A percentile compares a stretch with the other conserved stretches of the same genome.
Evolutionary conservation across 2,113 vertebrate species (phyloP).

Genomic region (Oxygymnocypris stewartii): DNA sequence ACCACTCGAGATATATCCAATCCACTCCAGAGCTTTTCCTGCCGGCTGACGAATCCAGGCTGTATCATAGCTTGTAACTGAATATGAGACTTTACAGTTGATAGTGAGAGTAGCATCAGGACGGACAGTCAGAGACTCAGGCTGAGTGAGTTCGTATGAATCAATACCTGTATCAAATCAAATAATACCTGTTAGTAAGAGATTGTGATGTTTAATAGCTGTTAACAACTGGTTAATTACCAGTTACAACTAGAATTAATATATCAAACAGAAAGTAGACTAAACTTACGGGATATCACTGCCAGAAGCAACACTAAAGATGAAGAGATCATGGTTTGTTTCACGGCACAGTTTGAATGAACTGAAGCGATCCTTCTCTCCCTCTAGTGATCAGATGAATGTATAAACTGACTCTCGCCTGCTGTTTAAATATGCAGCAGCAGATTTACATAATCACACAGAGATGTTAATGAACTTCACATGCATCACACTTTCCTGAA

Average conservation of each 20-base stretch:
- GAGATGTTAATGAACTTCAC: not conserved
- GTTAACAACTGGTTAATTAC: too few species aligned
- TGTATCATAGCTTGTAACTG: slow-evolving; percentile 12
- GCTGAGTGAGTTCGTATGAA: not conserved
- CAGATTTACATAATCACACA: slow-evolving; percentile 8
- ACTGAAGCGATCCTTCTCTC: not conserved
- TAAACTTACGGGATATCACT: not conserved
- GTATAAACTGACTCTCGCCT: not conserved
- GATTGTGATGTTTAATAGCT: not conserved
- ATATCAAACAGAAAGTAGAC: too few species aligned
- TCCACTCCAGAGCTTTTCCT: slow-evolving; percentile 51
- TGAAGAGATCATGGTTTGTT: not conserved
- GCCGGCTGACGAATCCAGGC: slow-evolving; percentile 45
- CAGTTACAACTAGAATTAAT: too few species aligned
- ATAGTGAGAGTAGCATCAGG: slow-evolving; percentile 17
- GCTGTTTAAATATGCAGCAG: slow-evolving; percentile 1
- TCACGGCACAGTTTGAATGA: not conserved
- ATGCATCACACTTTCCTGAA: too few species aligned
- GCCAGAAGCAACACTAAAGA: slow-evolving; percentile 9
- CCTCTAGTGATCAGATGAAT: not conserved
- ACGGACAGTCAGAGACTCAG: not conserved
- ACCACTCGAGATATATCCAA: not conserved
- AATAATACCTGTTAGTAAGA: too few species aligned
- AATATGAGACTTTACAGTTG: slow-evolving; percentile 40
- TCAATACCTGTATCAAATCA: not conserved